Evolutionary conservation across 2,888 invertebrate genomes (phyloP).

Genomic region (Rhimphoctona megacephalus): DNA sequence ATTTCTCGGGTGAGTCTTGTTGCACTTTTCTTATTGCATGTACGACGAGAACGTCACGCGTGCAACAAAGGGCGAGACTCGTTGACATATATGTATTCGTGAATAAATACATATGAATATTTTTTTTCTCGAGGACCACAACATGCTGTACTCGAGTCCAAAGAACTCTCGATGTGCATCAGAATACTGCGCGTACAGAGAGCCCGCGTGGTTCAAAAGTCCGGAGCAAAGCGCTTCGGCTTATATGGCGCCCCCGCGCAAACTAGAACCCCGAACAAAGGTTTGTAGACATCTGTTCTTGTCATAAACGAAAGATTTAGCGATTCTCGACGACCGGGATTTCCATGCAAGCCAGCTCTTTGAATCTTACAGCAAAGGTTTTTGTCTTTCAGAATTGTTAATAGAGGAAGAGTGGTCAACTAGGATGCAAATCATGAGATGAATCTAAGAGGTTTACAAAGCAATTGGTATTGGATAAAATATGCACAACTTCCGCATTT

Average conservation of each 20-base stretch:
- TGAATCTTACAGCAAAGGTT: neutral
- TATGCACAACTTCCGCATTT: neutral
- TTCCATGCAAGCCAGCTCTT: slow-evolving; percentile 21
- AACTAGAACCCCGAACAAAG: slow-evolving; percentile 82
- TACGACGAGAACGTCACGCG: slow-evolving; percentile 6
- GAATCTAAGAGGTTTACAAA: neutral
- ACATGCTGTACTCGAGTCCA: slow-evolving; percentile 25
- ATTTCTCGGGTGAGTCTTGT: slow-evolving; percentile 29
- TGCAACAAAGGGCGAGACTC: slow-evolving; percentile 21
- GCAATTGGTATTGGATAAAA: neutral
- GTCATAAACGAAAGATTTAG: slow-evolving; percentile 80
- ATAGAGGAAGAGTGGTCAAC: neutral
- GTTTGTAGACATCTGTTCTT: slow-evolving; percentile 84
- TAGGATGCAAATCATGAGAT: neutral
- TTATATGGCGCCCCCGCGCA: slow-evolving; percentile 82
- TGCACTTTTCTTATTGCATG: slow-evolving; percentile 45
- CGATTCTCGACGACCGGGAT: slow-evolving; percentile 47
- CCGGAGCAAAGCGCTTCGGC: slow-evolving; percentile 68
- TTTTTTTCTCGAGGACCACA: slow-evolving; percentile 38
- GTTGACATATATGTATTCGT: neutral
- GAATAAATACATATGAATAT: slow-evolving; percentile 16
- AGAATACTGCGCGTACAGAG: slow-evolving; percentile 38
- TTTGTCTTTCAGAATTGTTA: neutral
- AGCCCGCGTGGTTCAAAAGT: slow-evolving; percentile 44
- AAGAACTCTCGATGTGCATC: slow-evolving; percentile 30